Evolutionary conservation across 2,888 invertebrate species (phyloP), one percentile per base, ranked within the genome.

Genomic region (Ptychoptera contaminata): DNA sequence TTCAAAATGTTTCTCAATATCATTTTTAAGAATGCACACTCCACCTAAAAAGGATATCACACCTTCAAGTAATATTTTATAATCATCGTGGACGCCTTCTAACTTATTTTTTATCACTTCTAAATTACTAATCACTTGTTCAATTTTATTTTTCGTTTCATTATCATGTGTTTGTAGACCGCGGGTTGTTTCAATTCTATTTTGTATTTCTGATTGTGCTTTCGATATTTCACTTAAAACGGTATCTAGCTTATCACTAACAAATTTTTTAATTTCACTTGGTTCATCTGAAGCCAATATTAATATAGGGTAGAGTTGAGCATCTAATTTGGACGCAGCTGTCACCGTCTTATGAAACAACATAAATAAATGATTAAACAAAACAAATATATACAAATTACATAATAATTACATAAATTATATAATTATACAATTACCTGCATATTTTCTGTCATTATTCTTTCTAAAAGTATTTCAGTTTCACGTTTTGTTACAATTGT

Each of bases 281-380:
- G 79, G 72, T 51, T 72, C 71, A 38, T 71, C 69, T 4, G 78
- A 71, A 47, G 72, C 68, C 12, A 75, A 73, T 40, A 75, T 77
- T 51, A 85, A 75, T 40, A 82, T 72, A 16, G 85, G 84, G 69
- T 83, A 85, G 46, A 85, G 65, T 55, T 82, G 79, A 40, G 74
- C 72, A 57, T 82, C 79, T 55, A 82, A 68, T 61, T 78, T 74
- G 4, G 77, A 72, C 52, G 76, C 75, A 71, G 75, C 76, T 52
- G 72, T 72, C 50, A 79, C 70, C 16, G 74, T 77, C 79, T 79
- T 55, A 15, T 62, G 57, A 50, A n/a, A n/a, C n/a, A n/a, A n/a
- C n/a, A n/a, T 47, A 50, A 52, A 42, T 42, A 42, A 29, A 23
- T 32, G 32, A 39, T 30, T 7, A n/a, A 42, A 30, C 8, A 2